Conservation (phyloP, 2,888 invertebrate species). For the Cryptocheilus praepositus region DNA sequence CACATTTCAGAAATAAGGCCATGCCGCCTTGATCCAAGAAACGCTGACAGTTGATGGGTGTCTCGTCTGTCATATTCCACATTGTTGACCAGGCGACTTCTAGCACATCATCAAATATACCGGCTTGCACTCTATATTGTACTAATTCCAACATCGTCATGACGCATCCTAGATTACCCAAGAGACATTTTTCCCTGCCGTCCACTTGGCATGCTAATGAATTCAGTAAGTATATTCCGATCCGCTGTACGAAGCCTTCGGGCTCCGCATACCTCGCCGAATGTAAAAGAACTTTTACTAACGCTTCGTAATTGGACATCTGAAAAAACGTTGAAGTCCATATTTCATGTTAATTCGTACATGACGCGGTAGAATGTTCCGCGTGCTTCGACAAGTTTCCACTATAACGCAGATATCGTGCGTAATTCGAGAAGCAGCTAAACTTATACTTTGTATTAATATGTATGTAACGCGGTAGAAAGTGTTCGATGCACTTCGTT, state of each 20-base stretch:
- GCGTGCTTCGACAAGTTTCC: not conserved
- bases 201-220: conserved; percentile 98
- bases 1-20: conserved; percentile 91
- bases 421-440: no score
- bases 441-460: not conserved
- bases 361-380: not conserved
- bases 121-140: conserved; percentile 84
- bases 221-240: conserved; percentile 95
- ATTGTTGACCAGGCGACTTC: conserved; percentile 99
- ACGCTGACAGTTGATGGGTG: conserved; percentile 93
- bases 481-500: not conserved
- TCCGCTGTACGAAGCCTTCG: conserved; percentile 94
- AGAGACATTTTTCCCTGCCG: conserved; percentile 91
- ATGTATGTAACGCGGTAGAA: not conserved
- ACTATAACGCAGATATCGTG: no score
- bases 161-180: conserved; percentile 91
- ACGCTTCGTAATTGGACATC: conserved; percentile 92
- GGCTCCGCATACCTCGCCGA: conserved; percentile 89
- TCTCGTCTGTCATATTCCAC: conserved; percentile 99
- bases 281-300: conserved; percentile 88
- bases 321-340: conserved; percentile 66
- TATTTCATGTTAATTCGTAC: not conserved
- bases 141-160: conserved; percentile 93
- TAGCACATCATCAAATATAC: conserved; percentile 94
- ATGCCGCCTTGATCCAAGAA: conserved; percentile 93